Base-by-base conservation (phyloP, 2,113 vertebrate genomes). In the Cricetomys ansorgei region DNA sequence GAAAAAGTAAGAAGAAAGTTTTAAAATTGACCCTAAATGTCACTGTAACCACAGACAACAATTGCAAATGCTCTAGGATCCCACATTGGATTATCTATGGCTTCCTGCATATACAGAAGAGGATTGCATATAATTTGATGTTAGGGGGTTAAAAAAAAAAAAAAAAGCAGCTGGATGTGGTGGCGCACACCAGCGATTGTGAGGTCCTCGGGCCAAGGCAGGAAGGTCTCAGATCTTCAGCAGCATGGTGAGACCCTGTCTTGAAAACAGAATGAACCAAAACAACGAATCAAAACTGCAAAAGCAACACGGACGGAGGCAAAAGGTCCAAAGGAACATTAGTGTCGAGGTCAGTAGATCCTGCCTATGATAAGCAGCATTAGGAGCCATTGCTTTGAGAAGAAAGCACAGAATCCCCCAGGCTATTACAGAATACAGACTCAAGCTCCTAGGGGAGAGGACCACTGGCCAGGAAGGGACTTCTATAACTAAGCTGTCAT, bases 1-100 rank as follows among this genome's bases (percentile, higher is more conserved):
- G 91, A 79, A 95, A 95, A 84, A 80, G 69, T 31, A 89, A 83
- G 27, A 91, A 59, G 27, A 55, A 59, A 91, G 10, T 67, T 76
- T 23, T 50, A 73, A 31, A 64, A 90, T n/a, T 40, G 31, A 84
- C 31, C 43, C 21, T 0, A 70, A 92, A 92, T 69, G 43, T 31
- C 48, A 76, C n/a, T 10, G 23, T 59, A n/a, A n/a, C 29, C 70
- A 59, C 57, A 80, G 43, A 50, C 64, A 70, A 89, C 15, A 19
- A 6, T 0, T 27, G 3, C 12, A 19, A 84, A 76, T 53, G n/a
- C 40, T 29, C n/a, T 48, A 16, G 50, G 4, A 43, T 16, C 31
- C 48, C 21, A 45, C 1, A 55, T 50, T 1, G 5, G 79, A 27
- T 6, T 4, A 19, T 1, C 62, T 67, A 3, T 1, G 15, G 53